Conservation (phyloP, 2,888 invertebrate genomes). For the Tromatobia lineatoria region DNA sequence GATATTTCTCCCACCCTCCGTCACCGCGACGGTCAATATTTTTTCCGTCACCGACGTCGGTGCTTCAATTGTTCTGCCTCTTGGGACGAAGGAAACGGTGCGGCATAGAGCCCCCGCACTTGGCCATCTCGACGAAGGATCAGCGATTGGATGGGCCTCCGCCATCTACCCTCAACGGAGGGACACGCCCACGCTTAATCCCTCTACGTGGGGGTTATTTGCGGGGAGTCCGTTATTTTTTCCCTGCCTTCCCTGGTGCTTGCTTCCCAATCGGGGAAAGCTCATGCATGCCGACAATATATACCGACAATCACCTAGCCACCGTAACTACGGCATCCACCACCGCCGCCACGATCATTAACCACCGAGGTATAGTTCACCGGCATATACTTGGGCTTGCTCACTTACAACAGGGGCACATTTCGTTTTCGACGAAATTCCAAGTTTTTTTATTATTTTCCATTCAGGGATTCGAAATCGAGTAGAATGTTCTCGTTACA, state of each 20-base stretch:
- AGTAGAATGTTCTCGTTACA: too few species aligned
- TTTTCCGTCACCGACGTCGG: conserved; percentile 77
- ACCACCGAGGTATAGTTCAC: conserved; percentile 26
- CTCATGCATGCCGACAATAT: background rate
- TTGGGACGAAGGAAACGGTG: conserved; percentile 64
- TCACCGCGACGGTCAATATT: conserved; percentile 83
- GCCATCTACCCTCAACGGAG: conserved; percentile 74
- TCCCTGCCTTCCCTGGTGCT: conserved; percentile 74
- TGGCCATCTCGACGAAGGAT: conserved; percentile 72
- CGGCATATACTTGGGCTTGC: background rate
- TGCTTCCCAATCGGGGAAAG: conserved; percentile 30
- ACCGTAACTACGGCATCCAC: background rate
- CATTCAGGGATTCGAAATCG: too few species aligned
- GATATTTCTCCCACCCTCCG: conserved; percentile 71
- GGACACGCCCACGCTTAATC: conserved; percentile 75
- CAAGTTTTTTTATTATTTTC: background rate
- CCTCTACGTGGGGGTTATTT: conserved; percentile 78
- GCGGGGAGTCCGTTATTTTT: conserved; percentile 82
- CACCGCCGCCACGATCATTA: background rate
- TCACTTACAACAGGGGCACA: background rate
- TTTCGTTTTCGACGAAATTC: background rate
- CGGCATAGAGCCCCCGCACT: conserved; percentile 55
- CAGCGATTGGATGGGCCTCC: conserved; percentile 76
- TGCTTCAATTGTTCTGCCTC: conserved; percentile 50
- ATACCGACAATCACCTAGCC: background rate